Conservation (phyloP, 2,113 vertebrate genomes). For the Pampusana beccarii region DNA sequence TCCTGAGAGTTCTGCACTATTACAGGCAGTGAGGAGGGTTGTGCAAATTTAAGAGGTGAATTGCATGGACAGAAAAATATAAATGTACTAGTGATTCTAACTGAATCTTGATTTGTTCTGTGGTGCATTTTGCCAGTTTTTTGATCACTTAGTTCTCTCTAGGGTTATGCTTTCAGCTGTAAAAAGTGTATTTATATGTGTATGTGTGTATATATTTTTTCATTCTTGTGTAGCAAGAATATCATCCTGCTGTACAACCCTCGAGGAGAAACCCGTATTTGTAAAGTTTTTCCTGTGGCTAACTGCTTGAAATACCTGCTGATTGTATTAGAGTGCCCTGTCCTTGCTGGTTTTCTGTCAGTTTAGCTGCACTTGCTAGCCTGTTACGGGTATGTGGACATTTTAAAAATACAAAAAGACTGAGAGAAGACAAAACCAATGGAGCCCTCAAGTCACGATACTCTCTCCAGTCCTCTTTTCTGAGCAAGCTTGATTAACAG, state of each 20-base stretch:
- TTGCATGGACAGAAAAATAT: not conserved
- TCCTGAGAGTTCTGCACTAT: not conserved
- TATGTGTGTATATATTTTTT: not conserved
- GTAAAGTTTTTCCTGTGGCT: not conserved
- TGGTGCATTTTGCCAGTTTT: not conserved
- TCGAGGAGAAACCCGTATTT: not conserved
- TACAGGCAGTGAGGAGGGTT: not conserved
- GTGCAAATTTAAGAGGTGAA: not conserved
- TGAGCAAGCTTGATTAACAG: not conserved
- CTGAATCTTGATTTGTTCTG: not conserved
- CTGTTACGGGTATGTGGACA: not conserved
- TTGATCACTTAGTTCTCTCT: not conserved
- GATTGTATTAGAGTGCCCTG: not conserved
- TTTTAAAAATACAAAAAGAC: not conserved
- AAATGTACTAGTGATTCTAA: not conserved
- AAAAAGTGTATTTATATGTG: rapidly evolving
- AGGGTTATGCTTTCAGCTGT: not conserved
- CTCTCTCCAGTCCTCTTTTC: not conserved
- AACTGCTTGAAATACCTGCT: not conserved
- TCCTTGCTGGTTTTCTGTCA: not conserved
- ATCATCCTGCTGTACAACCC: not conserved
- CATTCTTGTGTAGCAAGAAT: not conserved
- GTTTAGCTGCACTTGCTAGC: not conserved
- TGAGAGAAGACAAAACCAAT: not conserved
- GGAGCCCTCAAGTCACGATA: not conserved